Conservation (phyloP, 2,797 vertebrate genomes). For the Taeniopygia guttata region DNA sequence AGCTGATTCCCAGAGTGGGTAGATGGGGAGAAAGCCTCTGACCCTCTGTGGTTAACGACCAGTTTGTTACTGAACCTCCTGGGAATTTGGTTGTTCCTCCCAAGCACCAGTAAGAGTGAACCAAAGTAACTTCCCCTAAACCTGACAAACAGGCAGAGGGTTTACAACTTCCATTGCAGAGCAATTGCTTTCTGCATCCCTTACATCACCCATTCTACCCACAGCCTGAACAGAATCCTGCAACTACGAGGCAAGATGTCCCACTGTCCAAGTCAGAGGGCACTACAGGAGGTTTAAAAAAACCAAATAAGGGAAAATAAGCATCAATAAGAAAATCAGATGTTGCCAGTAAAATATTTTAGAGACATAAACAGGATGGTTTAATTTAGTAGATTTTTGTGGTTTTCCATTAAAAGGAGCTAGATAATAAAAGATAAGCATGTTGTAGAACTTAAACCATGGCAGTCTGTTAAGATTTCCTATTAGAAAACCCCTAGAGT, state of each 20-base stretch:
- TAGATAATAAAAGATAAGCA: not conserved
- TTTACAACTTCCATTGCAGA: not conserved
- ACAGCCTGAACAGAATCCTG: not conserved
- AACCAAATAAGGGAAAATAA: not conserved
- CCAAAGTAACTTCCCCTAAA: no score
- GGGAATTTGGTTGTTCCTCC: not conserved
- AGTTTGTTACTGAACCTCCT: not conserved
- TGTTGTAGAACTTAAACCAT: not conserved
- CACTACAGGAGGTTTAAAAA: not conserved
- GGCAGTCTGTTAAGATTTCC: not conserved
- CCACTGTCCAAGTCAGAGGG: not conserved
- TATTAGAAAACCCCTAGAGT: not conserved
- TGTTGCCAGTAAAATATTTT: not conserved
- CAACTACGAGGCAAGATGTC: not conserved
- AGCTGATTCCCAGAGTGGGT: not conserved
- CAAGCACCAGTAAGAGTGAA: rapidly evolving
- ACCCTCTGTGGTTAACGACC: not conserved
- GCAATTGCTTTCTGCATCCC: not conserved
- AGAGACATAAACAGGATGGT: not conserved
- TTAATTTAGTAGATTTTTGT: not conserved
- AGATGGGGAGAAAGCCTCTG: not conserved
- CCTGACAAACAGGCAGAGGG: rapidly evolving
- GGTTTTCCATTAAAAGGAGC: not conserved
- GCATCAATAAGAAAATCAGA: not conserved
- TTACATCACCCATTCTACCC: not conserved